Evolutionary conservation across 1,140 invertebrate species (phyloP).

Genomic region (Tetramorium parvispinum): DNA sequence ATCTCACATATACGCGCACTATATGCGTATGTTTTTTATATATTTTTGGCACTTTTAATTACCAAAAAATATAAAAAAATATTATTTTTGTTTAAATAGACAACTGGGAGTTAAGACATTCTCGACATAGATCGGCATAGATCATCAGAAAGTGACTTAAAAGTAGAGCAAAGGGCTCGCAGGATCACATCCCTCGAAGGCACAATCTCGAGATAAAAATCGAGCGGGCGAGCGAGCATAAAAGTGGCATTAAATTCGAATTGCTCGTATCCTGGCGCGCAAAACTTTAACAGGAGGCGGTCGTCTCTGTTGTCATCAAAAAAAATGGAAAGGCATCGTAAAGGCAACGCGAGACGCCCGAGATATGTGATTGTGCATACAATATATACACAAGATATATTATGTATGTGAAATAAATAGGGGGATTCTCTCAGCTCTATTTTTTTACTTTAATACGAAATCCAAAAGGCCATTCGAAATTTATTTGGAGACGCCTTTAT

Average conservation of each 20-base stretch:
- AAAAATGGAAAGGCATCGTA: conserved; percentile 26
- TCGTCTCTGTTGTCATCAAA: conserved; percentile 22
- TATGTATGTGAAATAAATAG: conserved; percentile 4
- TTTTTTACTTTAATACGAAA: not conserved
- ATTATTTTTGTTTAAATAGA: not conserved
- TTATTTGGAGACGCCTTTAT: not conserved
- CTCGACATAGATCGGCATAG: not conserved
- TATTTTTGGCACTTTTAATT: not conserved
- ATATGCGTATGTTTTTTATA: not conserved
- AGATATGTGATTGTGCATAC: not conserved
- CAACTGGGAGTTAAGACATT: not conserved
- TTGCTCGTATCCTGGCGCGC: conserved; percentile 60
- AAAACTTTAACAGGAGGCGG: conserved; percentile 45
- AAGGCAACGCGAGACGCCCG: not conserved
- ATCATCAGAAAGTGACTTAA: conserved; percentile 38
- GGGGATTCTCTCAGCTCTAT: not conserved
- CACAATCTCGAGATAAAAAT: conserved; percentile 72
- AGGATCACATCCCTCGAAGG: conserved; percentile 62
- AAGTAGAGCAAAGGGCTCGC: conserved; percentile 26
- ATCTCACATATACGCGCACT: not conserved
- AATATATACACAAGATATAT: not conserved
- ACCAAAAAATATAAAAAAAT: not conserved
- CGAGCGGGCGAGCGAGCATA: conserved; percentile 38
- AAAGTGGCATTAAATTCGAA: conserved; percentile 70
- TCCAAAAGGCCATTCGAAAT: not conserved